These are phyloP conservation scores for Drosophila tsacasi DNA, from an alignment of 1,140 invertebrate species.

Conservation along the genomic window DNA sequence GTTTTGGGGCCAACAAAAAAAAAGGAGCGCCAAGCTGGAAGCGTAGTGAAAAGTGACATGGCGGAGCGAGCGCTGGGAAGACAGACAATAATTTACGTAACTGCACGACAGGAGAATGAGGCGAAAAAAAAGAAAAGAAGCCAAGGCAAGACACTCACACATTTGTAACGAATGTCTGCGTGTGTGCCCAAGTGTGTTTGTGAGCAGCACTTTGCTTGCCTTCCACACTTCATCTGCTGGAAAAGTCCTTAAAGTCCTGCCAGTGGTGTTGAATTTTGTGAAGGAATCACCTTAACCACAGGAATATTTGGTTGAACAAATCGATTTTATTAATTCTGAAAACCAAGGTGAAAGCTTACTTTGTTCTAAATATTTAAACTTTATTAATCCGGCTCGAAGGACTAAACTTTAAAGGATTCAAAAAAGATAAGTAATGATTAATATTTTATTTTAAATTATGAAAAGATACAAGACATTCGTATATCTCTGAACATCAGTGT, in stretches of 20 bases:
- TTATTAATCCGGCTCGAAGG: not conserved
- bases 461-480: not conserved
- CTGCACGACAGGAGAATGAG: slow-evolving; percentile 58
- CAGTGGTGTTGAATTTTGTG: slow-evolving; percentile 21
- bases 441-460: too few relatives aligned
- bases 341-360: not conserved
- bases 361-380: not conserved
- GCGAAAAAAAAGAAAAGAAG: slow-evolving; percentile 18
- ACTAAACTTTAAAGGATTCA: not conserved
- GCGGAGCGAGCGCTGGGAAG: slow-evolving; percentile 62
- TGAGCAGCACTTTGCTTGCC: slow-evolving; percentile 61
- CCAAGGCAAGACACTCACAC: slow-evolving; percentile 26
- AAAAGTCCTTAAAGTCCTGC: slow-evolving; percentile 27
- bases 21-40: slow-evolving; percentile 51
- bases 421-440: too few relatives aligned
- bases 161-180: slow-evolving; percentile 59
- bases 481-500: not conserved
- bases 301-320: not conserved
- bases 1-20: slow-evolving; percentile 30
- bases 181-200: slow-evolving; percentile 34
- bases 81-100: slow-evolving; percentile 83
- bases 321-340: not conserved
- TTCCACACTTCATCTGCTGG: slow-evolving; percentile 62
- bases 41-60: slow-evolving; percentile 74
- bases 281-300: not conserved